phyloP scores from a whole-genome alignment of 2,888 invertebrate species.

The Opisthograptis luteolata region DNA sequence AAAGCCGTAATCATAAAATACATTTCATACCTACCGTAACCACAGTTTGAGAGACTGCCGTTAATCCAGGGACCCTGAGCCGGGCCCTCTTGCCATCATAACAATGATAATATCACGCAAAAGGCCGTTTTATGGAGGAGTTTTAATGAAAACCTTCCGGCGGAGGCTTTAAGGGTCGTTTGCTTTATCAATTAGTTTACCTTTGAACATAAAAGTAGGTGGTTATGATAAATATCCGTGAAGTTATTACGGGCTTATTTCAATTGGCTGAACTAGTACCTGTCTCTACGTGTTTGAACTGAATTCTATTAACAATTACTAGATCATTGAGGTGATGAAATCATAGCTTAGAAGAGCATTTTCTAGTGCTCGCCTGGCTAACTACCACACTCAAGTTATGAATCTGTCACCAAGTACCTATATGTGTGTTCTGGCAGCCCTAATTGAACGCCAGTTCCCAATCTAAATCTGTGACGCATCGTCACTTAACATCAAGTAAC shows the following conservation, averaged over 20 bases:
- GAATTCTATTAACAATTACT: no score
- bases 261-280: no score
- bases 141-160: slow-evolving; percentile 25
- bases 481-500: no score
- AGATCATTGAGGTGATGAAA: no score
- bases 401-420: no score
- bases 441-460: no score
- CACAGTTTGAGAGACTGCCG: slow-evolving; percentile 2
- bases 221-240: background rate
- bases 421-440: no score
- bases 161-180: slow-evolving; percentile 12
- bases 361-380: no score
- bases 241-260: background rate
- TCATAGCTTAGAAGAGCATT: no score
- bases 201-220: slow-evolving; percentile 9
- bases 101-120: slow-evolving; percentile 21
- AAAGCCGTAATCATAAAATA: slow-evolving; percentile 6
- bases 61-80: slow-evolving; percentile 5
- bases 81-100: slow-evolving; percentile 3
- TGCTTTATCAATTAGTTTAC: slow-evolving; percentile 20
- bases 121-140: slow-evolving; percentile 16
- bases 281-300: no score
- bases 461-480: no score
- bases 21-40: slow-evolving; percentile 18
- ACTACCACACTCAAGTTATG: no score